Percentiles rank a stretch among this genome's conserved stretches.
These are phyloP conservation scores for Pholis gunnellus DNA, from an alignment of 2,113 vertebrate genomes.

Conservation along the genomic window DNA sequence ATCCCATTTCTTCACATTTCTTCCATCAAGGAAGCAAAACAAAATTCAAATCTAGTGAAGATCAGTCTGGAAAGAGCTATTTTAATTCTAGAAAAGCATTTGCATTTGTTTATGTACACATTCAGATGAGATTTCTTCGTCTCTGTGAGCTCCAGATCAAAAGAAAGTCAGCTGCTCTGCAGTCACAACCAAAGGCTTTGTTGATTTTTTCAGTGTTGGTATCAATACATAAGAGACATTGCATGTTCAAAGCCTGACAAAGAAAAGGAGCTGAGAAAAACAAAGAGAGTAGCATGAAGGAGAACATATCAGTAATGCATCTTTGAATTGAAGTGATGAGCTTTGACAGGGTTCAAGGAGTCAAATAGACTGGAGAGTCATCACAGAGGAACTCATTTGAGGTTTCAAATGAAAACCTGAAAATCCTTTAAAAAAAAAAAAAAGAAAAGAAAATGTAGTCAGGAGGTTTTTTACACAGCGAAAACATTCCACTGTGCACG, in stretches of 20 bases:
- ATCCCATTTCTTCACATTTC: not conserved
- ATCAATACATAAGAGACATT: constrained; percentile 1
- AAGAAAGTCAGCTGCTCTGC: not conserved
- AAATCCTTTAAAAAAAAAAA: not conserved
- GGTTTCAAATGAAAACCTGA: constrained; percentile 26
- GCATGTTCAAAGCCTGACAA: not conserved
- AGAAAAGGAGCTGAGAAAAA: not conserved
- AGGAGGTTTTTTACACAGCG: not conserved
- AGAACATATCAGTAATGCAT: not conserved
- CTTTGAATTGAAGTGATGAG: not conserved
- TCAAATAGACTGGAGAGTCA: not conserved
- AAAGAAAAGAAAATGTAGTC: not conserved
- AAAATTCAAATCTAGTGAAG: not conserved
- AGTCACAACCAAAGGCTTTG: not conserved
- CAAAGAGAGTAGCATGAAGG: not conserved
- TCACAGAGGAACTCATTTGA: not conserved
- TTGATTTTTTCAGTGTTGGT: not conserved
- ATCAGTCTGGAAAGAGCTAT: not conserved
- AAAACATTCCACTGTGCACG: not conserved
- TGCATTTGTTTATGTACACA: constrained; percentile 6
- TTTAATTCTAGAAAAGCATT: not conserved
- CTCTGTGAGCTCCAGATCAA: constrained; percentile 8
- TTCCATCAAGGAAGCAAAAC: not conserved
- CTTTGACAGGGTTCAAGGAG: constrained; percentile 11
- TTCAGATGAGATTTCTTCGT: constrained; percentile 20